Evolutionary conservation across 2,797 vertebrate species (phyloP), one percentile per base, ranked within the genome.

Genomic region (Scomberomorus guttatus): DNA sequence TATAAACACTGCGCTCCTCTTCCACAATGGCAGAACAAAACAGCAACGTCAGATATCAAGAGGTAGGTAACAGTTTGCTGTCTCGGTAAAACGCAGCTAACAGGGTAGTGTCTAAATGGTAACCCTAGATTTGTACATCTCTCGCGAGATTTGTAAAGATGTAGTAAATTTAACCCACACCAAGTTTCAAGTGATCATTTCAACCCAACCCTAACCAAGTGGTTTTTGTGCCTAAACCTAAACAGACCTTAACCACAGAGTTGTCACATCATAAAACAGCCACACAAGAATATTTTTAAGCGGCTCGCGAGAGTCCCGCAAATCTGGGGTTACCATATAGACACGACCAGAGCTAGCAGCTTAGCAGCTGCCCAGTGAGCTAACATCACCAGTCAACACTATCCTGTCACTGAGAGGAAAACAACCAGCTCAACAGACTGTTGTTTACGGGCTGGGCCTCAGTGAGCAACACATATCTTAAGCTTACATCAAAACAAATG

Each of bases 1-100:
- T 32, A 68, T 1, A 3, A 37, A 32, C 0, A 75, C 18, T 60
- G 65, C 4, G 34, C 15, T 39, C 63, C 67, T 84, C 73, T 80
- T 87, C 32, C 79, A 86, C 29, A 6, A 95, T 95, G 94, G 92
- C 93, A 37, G 94, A 95, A 88, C 92, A 87, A 81, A 94, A 87
- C 87, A 92, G 86, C 70, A 92, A 79, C 89, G 92, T 94, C 63
- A 90, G 94, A 82, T 95, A 95, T 63, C 94, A 95, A 62, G 94
- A 94, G 94, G 94, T 95, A 79, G 39, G 93, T 87, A 32, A 63
- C 66, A 50, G 63, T 59, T 66, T 64, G 58, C 15, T 29, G 22
- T 15, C 56, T 60, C 24, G 54, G 11, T 50, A 18, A 75, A 12
- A 58, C 17, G 11, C 0, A 54, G 86, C 83, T 87, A 69, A 50